Conservation (phyloP, 2,888 invertebrate species). For the Hyalella azteca region DNA sequence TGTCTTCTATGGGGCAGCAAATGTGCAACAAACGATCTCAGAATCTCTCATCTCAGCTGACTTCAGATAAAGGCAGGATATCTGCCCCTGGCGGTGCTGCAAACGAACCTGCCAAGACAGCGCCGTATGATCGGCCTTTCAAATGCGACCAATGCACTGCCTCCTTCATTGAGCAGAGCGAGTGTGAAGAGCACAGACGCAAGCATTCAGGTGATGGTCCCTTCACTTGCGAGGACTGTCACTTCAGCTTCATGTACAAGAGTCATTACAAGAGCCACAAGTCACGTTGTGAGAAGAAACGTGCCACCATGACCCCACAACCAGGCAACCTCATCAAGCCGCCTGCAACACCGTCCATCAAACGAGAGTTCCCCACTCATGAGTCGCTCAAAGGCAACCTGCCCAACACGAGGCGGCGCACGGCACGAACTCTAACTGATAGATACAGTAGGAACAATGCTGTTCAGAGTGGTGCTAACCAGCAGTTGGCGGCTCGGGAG, state of each 20-base stretch:
- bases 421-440: not conserved
- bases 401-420: not conserved
- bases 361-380: constrained; percentile 52
- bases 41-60: not conserved
- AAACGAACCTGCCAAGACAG: not conserved
- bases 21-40: not conserved
- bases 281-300: constrained; percentile 54
- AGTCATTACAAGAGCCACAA: constrained; percentile 56
- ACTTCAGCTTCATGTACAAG: constrained; percentile 58
- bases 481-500: not conserved
- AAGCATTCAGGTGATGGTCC: constrained; percentile 56
- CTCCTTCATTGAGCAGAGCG: constrained; percentile 52
- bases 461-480: not conserved
- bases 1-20: not conserved
- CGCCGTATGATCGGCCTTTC: constrained; percentile 50
- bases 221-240: constrained; percentile 57
- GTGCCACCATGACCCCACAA: constrained; percentile 49
- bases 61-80: not conserved
- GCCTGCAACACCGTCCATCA: constrained; percentile 38
- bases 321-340: constrained; percentile 43
- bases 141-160: constrained; percentile 57
- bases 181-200: constrained; percentile 51
- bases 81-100: not conserved
- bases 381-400: not conserved
- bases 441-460: constrained; percentile 1